Evolutionary conservation across 2,113 vertebrate species (phyloP), one percentile per base, ranked within the genome.

Genomic region (Eira barbara): DNA sequence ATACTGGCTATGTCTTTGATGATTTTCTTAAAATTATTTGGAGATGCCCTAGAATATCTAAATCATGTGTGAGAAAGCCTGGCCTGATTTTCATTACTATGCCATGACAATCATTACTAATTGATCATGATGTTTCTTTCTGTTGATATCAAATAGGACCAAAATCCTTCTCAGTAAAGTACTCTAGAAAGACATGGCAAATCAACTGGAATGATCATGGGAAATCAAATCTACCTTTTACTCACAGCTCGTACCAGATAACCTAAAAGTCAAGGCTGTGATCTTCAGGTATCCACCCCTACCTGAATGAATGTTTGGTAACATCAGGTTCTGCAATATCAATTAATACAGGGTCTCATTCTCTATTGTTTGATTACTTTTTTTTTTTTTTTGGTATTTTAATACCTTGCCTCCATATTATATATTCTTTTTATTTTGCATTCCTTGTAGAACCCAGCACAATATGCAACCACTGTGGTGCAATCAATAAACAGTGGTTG

Each of bases 161-260:
- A 71, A 59, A 89, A 59, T 86, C 36, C n/a, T 88, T 69, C n/a
- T 91, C 36, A 45, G 45, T 8, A 59, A 94, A 52, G 25, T 89
- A 5, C 9, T 67, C 5, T 84, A 45, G 42, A 29, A 95, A 95
- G 57, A 94, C 21, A 78, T 7, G 65, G n/a, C 6, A 84, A 81
- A 80, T 89, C 95, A 93, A 63, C 7, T 36, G n/a, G 47, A 91
- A 82, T 36, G 4, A 79, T 79, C 34, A 29, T 15, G 23, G 23
- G 69, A 69, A 95, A 78, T 90, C 42, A 81, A 79, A n/a, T 31
- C 49, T 65, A 7, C 12, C 81, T 96, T 96, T 89, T 31, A 95
- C 76, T 89, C 42, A 78, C 10, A 92, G 12, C 49, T 69, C 83
- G 20, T 85, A 27, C 69, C 49, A 94, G 29, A 74, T 49, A 34